Evolutionary conservation across 1,140 invertebrate genomes (phyloP), one percentile per base, ranked within the genome.

Genomic region (Pseudomyrmex cubaensis): DNA sequence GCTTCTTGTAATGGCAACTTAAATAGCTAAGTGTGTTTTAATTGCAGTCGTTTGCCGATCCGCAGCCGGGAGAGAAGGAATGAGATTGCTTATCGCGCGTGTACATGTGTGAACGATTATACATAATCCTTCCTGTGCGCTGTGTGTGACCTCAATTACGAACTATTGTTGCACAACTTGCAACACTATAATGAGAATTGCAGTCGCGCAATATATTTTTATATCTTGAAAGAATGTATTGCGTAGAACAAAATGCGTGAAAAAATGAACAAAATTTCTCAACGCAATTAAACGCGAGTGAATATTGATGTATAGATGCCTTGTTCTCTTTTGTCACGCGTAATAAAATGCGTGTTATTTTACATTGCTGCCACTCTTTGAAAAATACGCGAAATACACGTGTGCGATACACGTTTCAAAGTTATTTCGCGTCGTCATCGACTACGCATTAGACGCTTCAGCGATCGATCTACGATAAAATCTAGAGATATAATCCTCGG

Each of bases 21-120:
- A 70, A 57, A 66, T 59, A 70, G 54, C 59, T 80, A 72, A 80
- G 64, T 72, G 66, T 72, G 59, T 80, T 70, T 70, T 80, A 70
- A 80, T 80, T 80, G 72, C 44, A 46, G 54, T 80, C 54, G 54
- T 78, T 78, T 70, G 76, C 35, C 35, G 44, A 78, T 78, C 20
- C 57, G 64, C 54, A 70, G 76, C 20, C 22, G 22, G 35, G 54
- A 70, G 10, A 46, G 69, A 20, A 1, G n/a, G 35, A 48, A 69
- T 46, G 64, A 72, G 76, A 80, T 72, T 59, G 66, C 56, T 80
- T 48, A 48, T 80, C 54, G 35, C 35, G 35, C 35, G 35, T 7
- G 35, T 35, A 35, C 62, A 59, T 72, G 59, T 59, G 76, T 70
- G 52, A 78, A 70, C 44, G 52, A 72, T 70, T 59, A 70, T 50